Evolutionary conservation across 2,113 vertebrate species (phyloP).

Genomic region (Lagenorhynchus albirostris): DNA sequence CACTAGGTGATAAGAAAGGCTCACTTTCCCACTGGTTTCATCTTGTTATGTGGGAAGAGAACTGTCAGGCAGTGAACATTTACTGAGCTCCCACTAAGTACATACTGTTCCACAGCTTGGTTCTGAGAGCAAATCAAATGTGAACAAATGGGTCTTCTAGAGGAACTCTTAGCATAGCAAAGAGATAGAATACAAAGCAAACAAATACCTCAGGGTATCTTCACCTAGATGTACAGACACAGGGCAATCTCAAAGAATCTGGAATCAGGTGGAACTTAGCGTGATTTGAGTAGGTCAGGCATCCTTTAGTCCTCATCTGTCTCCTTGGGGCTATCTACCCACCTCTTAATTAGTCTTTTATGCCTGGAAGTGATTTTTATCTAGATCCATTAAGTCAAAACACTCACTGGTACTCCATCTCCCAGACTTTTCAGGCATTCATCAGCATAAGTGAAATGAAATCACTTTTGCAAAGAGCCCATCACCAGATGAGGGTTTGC

Average conservation of each 20-base stretch:
- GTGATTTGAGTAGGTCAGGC: neutral
- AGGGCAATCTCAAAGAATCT: neutral
- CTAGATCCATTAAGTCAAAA: neutral
- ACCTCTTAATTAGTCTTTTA: neutral
- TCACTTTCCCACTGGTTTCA: neutral
- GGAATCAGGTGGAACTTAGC: neutral
- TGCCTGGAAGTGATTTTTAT: constrained; percentile 4
- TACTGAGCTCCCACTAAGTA: neutral
- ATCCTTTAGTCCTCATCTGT: neutral
- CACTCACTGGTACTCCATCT: neutral
- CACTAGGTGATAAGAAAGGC: neutral
- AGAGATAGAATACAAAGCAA: neutral
- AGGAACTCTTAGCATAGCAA: neutral
- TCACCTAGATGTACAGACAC: neutral
- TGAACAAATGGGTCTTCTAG: neutral
- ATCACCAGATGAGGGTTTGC: neutral
- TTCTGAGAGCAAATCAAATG: neutral
- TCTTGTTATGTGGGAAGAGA: neutral
- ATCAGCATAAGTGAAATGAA: neutral
- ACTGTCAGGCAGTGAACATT: neutral
- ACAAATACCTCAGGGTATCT: neutral
- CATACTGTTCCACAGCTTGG: neutral
- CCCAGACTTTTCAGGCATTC: neutral
- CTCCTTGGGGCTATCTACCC: neutral
- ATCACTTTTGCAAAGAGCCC: neutral